Base-by-base conservation (phyloP, 2,888 invertebrate genomes). In the Drosophila falleni region DNA sequence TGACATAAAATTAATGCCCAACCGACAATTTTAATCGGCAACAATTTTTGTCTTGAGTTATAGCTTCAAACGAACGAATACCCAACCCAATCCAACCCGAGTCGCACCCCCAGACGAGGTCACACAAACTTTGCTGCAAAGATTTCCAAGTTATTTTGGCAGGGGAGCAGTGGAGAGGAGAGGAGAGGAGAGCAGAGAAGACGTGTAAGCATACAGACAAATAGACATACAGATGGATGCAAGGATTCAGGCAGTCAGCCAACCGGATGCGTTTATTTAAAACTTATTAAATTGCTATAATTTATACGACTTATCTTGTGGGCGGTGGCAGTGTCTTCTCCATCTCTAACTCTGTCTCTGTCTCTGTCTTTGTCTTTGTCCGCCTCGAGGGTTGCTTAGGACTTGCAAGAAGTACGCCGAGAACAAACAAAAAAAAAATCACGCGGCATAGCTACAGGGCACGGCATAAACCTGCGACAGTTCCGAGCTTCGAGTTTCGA, bases 211-310 rank as follows among this genome's bases (percentile, higher is more conserved):
- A 71, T 55, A 55, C 62, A 71, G 63, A 55, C 62, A 47, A 44
- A 26, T 39, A 62, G 33, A 55, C 44, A 67, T 44, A 29, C 53
- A 62, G 39, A 31, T 35, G 50, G 26, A 44, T 23, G 23, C 16
- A 35, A 33, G 58, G 54, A 60, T 31, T 26, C 61, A 61, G 56
- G 50, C 62, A 66, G 64, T 49, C 72, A 72, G 79, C 54, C 74
- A 71, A 68, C 68, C 89, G 90, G 90, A 91, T 90, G 90, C 89
- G 78, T 89, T 81, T 84, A 90, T 91, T 90, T 91, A 83, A 89
- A 91, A 91, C 89, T 91, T 91, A 91, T 90, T 90, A 90, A 90
- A 90, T 91, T 90, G 91, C 90, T 91, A 90, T 90, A 90, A 91
- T 91, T 90, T 90, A 90, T 90, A 90, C 90, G 89, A 86, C 90